Percentiles rank a stretch among this genome's conserved stretches.
phyloP scores from a whole-genome alignment of 2,113 vertebrate genomes.

The Siniperca chuatsi region DNA sequence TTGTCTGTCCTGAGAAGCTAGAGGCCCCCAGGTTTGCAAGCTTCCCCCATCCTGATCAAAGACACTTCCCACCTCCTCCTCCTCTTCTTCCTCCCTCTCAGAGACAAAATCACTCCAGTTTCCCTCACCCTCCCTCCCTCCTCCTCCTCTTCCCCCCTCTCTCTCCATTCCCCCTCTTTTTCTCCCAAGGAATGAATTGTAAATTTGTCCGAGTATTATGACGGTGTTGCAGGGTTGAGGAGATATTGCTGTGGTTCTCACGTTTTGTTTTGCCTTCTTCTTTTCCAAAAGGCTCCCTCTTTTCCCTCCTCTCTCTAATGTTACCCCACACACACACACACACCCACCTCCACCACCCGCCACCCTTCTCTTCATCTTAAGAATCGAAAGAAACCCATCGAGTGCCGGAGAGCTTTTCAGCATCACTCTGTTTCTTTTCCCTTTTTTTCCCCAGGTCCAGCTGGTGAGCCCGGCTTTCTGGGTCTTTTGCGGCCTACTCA shows the following conservation, averaged over 20 bases:
- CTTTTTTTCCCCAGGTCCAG: slow-evolving; percentile 42
- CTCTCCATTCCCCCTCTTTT: slow-evolving; percentile 21
- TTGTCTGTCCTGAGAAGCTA: slow-evolving; percentile 56
- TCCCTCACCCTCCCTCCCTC: background rate
- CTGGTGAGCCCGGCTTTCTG: slow-evolving; percentile 19
- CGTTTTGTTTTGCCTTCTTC: slow-evolving; percentile 26
- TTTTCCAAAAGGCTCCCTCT: slow-evolving; percentile 32
- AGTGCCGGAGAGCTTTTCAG: slow-evolving; percentile 62
- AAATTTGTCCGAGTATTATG: slow-evolving; percentile 39
- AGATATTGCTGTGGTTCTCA: slow-evolving; percentile 59
- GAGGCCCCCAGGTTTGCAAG: slow-evolving; percentile 48
- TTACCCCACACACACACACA: background rate
- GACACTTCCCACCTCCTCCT: slow-evolving; percentile 11
- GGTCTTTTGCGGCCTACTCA: slow-evolving; percentile 52
- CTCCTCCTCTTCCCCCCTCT: background rate
- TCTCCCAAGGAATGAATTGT: slow-evolving; percentile 50
- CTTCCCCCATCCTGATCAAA: slow-evolving; percentile 60
- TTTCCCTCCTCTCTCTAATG: slow-evolving; percentile 7
- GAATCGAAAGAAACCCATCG: slow-evolving; percentile 56
- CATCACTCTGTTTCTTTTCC: slow-evolving; percentile 1
- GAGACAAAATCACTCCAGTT: slow-evolving; percentile 5
- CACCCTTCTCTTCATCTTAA: slow-evolving; percentile 67
- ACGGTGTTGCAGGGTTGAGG: slow-evolving; percentile 48
- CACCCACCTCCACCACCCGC: background rate
- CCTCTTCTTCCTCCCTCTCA: slow-evolving; percentile 26